phyloP scores from a whole-genome alignment of 2,113 vertebrate species.

The Catharus minimus region DNA sequence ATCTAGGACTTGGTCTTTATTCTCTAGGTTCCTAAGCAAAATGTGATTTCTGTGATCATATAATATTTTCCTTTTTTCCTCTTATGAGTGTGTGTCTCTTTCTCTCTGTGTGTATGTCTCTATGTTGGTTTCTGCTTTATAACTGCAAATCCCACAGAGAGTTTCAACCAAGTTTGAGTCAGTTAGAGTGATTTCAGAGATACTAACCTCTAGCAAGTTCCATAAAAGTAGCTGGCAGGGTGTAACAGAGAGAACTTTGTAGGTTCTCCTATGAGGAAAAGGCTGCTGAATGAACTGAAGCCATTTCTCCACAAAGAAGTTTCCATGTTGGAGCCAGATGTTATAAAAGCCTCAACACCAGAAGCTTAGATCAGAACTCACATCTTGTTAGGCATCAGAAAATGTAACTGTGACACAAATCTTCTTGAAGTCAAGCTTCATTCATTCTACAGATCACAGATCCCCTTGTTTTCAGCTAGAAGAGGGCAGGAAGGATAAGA shows the following conservation, averaged over 20 bases:
- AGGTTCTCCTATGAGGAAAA: neutral
- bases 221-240: neutral
- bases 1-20: neutral
- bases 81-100: neutral
- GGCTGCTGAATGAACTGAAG: neutral
- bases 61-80: neutral
- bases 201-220: neutral
- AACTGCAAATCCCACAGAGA: neutral
- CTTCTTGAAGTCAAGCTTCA: neutral
- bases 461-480: neutral
- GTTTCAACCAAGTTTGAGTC: neutral
- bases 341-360: neutral
- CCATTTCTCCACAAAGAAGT: neutral
- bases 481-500: neutral
- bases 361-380: neutral
- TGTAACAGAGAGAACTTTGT: neutral
- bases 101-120: neutral
- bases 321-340: neutral
- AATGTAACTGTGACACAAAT: neutral
- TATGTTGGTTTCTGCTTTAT: neutral
- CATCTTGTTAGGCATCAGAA: neutral
- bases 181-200: neutral
- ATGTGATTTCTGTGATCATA: neutral
- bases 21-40: neutral
- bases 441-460: neutral